phyloP scores from a whole-genome alignment of 1,140 invertebrate genomes.

The Stenopsyche tienmushanensis region DNA sequence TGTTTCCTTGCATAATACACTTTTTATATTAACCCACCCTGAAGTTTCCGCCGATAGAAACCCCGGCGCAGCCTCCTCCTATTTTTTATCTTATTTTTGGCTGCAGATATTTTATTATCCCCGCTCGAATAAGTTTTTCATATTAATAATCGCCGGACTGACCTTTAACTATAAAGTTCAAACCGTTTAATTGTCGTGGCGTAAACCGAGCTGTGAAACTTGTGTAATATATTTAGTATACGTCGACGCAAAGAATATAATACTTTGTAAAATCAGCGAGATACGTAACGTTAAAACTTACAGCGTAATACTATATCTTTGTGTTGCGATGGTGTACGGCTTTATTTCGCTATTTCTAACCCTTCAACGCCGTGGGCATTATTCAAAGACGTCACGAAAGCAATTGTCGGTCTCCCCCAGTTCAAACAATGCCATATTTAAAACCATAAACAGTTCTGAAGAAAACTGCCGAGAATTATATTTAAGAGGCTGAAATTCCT shows the following conservation, averaged over 20 bases:
- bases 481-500: constrained; percentile 37
- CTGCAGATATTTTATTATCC: neutral
- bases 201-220: no score
- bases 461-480: constrained; percentile 41
- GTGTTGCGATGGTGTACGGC: neutral
- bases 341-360: constrained; percentile 12
- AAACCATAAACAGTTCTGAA: constrained; percentile 41
- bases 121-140: neutral
- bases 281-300: no score
- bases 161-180: no score
- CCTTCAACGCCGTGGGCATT: constrained; percentile 22
- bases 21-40: constrained; percentile 38
- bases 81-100: neutral
- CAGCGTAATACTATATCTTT: neutral
- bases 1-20: constrained; percentile 37
- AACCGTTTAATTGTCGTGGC: no score
- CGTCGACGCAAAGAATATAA: no score
- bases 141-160: no score
- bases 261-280: no score
- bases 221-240: no score
- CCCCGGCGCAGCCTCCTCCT: neutral
- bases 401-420: constrained; percentile 36
- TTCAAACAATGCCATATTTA: constrained; percentile 41
- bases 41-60: neutral
- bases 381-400: constrained; percentile 38